A percentile compares a stretch with the other conserved stretches of the same genome.
Conservation (phyloP, 2,888 invertebrate genomes). For the Gymnocheta viridis region DNA sequence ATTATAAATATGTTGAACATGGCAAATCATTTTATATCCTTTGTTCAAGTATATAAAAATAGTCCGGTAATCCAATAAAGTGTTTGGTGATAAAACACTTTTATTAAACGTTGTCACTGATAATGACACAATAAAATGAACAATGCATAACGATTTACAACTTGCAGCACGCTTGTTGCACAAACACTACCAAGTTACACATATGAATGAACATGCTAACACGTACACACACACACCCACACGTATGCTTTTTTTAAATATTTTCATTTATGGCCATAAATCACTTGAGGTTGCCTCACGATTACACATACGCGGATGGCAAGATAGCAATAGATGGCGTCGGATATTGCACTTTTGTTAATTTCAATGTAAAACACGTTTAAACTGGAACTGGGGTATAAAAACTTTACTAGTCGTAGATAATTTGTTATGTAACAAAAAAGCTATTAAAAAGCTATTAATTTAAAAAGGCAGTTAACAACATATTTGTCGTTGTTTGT, state of each 20-base stretch:
- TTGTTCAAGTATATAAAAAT: background rate
- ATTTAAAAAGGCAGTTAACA: conserved; percentile 69
- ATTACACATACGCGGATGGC: background rate
- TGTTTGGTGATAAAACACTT: conserved; percentile 41
- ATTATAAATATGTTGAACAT: conserved; percentile 1
- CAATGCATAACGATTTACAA: conserved; percentile 43
- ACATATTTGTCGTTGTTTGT: conserved; percentile 58
- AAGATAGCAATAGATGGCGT: conserved; percentile 4
- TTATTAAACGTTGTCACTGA: conserved; percentile 46
- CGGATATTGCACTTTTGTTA: conserved; percentile 69
- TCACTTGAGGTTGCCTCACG: conserved; percentile 57
- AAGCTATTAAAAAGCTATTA: conserved; percentile 70
- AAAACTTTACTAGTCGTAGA: conserved; percentile 26
- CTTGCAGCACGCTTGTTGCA: conserved; percentile 59
- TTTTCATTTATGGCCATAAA: conserved; percentile 58
- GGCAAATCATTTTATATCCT: background rate
- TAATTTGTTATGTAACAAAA: conserved; percentile 64
- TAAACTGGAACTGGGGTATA: conserved; percentile 9
- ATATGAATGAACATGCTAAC: conserved; percentile 3
- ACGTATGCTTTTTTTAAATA: conserved; percentile 14
- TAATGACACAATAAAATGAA: conserved; percentile 31
- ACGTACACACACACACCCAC: conserved; percentile 6
- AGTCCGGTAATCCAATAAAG: conserved; percentile 50
- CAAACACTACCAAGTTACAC: conserved; percentile 24
- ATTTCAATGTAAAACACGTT: conserved; percentile 43